A percentile compares a stretch with the other conserved stretches of the same genome.
Evolutionary conservation across 2,888 invertebrate genomes (phyloP).

Genomic region (Mimumesa dahlbomi): DNA sequence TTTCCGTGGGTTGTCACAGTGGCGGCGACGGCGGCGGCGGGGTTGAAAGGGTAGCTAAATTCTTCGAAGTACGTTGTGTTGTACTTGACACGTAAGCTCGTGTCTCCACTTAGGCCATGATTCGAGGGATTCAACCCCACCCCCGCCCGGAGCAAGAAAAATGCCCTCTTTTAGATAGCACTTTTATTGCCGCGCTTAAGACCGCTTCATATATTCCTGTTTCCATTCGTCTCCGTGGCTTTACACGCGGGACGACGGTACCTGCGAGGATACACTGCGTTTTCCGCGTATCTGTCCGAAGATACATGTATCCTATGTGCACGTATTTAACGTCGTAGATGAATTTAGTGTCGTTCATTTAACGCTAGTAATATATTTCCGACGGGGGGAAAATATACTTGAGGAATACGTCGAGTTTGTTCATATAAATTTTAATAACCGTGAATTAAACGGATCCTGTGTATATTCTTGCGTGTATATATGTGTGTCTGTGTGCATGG

Average conservation of each 20-base stretch:
- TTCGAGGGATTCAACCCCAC: constrained; percentile 24
- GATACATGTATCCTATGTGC: no score
- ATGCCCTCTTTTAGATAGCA: neutral
- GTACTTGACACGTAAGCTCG: constrained; percentile 27
- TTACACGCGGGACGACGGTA: constrained; percentile 3
- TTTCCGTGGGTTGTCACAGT: no score
- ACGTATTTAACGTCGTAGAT: no score
- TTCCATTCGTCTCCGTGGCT: constrained; percentile 11
- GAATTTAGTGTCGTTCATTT: no score
- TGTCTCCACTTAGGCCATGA: constrained; percentile 22
- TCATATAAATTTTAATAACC: no score
- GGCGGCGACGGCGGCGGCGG: neutral
- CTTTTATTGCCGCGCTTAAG: constrained; percentile 12
- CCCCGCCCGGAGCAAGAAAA: neutral
- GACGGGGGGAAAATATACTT: no score
- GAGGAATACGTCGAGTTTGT: no score
- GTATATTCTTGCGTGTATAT: no score
- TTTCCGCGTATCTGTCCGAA: no score
- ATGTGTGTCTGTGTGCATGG: no score
- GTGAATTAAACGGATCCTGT: no score
- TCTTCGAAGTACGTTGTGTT: constrained; percentile 27
- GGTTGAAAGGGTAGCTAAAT: constrained; percentile 21
- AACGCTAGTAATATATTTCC: no score
- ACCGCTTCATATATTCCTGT: constrained; percentile 9
- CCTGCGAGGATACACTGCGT: constrained; percentile 13